phyloP scores from a whole-genome alignment of 2,113 vertebrate genomes.

The Crotalus viridis region DNA sequence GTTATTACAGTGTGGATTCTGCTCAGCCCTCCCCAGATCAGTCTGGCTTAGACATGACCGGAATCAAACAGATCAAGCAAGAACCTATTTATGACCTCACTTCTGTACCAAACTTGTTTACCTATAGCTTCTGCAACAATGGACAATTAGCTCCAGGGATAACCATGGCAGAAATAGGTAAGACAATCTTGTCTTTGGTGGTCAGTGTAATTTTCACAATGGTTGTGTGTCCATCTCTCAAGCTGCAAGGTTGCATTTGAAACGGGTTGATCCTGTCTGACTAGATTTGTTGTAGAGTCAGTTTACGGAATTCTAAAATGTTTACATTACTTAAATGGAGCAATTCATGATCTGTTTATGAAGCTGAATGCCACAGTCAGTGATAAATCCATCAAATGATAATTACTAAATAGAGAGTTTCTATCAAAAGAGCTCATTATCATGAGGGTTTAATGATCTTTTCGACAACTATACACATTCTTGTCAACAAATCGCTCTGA shows the following conservation, averaged over 20 bases:
- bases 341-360: slow-evolving; percentile 50
- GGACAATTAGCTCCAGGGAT: slow-evolving; percentile 87
- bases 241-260: neutral
- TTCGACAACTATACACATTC: slow-evolving; percentile 26
- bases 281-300: neutral
- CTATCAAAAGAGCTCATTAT: slow-evolving; percentile 56
- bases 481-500: slow-evolving; percentile 41
- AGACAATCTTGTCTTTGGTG: slow-evolving; percentile 47
- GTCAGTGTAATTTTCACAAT: neutral
- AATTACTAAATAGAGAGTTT: slow-evolving; percentile 51
- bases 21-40: slow-evolving; percentile 96
- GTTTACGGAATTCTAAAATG: slow-evolving; percentile 34
- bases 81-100: slow-evolving; percentile 98
- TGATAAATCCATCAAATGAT: slow-evolving; percentile 56
- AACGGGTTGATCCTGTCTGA: neutral
- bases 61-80: slow-evolving; percentile 99
- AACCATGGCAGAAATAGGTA: slow-evolving; percentile 95
- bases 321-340: slow-evolving; percentile 31
- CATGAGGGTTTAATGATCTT: slow-evolving; percentile 53
- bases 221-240: neutral
- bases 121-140: slow-evolving; percentile 93
- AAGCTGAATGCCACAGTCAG: slow-evolving; percentile 44
- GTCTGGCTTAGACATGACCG: slow-evolving; percentile 96
- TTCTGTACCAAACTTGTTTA: slow-evolving; percentile 96
- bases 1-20: slow-evolving; percentile 92